Evolutionary conservation across 2,888 invertebrate species (phyloP).

Genomic region (Apamea epomidion): DNA sequence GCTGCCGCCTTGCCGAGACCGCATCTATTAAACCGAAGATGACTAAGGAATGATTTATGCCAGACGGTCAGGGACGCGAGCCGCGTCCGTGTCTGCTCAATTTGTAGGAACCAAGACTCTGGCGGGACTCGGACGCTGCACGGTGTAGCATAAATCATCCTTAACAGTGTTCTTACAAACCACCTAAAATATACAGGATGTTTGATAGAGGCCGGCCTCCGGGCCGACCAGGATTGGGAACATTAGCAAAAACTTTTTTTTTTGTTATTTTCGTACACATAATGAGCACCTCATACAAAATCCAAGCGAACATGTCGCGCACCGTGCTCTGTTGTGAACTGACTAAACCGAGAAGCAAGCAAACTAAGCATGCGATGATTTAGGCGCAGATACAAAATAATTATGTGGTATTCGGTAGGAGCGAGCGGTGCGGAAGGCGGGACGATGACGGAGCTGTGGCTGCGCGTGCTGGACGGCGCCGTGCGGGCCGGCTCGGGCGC

Average conservation of each 20-base stretch:
- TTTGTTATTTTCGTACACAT: neutral
- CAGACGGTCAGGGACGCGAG: neutral
- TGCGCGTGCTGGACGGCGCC: conserved; percentile 71
- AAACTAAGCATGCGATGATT: neutral
- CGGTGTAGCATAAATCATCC: neutral
- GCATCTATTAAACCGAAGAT: neutral
- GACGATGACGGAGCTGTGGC: conserved; percentile 65
- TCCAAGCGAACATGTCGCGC: neutral
- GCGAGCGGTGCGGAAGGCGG: conserved; percentile 45
- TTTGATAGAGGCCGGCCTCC: neutral
- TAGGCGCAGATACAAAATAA: neutral
- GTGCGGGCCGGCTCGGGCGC: conserved; percentile 57
- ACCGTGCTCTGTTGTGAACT: neutral
- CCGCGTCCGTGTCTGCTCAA: neutral
- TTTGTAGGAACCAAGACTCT: neutral
- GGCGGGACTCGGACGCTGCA: neutral
- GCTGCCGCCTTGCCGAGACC: neutral
- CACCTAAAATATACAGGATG: neutral
- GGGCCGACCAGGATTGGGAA: neutral
- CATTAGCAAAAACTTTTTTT: neutral
- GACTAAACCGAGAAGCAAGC: neutral
- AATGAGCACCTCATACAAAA: neutral
- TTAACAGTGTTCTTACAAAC: neutral
- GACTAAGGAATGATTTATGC: neutral
- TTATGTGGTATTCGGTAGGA: neutral